Evolutionary conservation across 2,797 vertebrate genomes (phyloP).

Genomic region (Leptatherina wallacei): DNA sequence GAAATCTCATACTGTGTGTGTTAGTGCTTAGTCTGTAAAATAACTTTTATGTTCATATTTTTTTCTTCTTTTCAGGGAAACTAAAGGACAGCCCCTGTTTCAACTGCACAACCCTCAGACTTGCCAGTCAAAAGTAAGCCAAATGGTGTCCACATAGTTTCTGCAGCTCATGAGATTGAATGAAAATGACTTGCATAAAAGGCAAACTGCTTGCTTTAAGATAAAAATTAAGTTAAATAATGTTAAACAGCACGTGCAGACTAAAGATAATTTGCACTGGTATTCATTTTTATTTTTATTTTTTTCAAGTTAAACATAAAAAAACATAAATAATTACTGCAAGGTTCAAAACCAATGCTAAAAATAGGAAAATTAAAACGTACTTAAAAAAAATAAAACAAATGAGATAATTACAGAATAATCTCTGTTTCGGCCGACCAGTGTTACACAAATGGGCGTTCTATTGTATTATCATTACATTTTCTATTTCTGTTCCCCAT

Average conservation of each 20-base stretch:
- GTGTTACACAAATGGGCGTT: neutral
- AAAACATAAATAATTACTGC: neutral
- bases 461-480: neutral
- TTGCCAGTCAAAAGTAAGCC: conserved; percentile 85
- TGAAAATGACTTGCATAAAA: neutral
- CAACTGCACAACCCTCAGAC: conserved; percentile 83
- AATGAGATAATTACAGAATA: too few species aligned
- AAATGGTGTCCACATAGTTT: neutral
- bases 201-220: neutral
- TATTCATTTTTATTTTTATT: neutral
- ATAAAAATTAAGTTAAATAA: neutral
- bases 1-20: conserved; percentile 14
- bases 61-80: conserved; percentile 79
- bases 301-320: too few species aligned
- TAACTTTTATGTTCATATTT: conserved; percentile 3
- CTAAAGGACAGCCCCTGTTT: conserved; percentile 84
- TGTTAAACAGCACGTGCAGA: neutral
- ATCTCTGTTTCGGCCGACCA: too few species aligned
- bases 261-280: neutral
- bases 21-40: neutral
- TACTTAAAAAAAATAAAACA: neutral
- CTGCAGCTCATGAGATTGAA: neutral
- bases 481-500: neutral
- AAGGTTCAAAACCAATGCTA: neutral
- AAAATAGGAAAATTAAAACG: neutral